Conservation (phyloP, 1,140 invertebrate species). For the Acyrthosiphon pisum region DNA sequence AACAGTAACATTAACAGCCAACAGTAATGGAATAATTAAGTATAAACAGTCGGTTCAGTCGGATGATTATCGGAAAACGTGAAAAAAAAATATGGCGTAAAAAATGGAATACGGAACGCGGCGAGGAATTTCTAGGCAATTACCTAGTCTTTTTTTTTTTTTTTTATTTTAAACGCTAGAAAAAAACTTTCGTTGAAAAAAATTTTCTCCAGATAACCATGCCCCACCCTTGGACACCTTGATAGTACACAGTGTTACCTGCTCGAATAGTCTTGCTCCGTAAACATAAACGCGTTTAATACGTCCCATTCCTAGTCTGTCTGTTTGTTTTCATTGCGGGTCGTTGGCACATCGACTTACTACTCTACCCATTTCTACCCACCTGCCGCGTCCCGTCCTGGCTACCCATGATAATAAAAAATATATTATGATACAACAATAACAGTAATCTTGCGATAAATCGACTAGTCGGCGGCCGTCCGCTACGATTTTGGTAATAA, state of each 20-base stretch:
- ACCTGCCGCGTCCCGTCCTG: not conserved
- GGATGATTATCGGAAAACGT: not conserved
- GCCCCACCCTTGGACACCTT: constrained; percentile 55
- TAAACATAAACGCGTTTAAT: not conserved
- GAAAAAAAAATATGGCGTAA: constrained; percentile 31
- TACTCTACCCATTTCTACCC: not conserved
- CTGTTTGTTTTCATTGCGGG: not conserved
- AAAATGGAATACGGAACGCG: not conserved
- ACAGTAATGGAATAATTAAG: not conserved
- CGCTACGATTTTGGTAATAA: not conserved
- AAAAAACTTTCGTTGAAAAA: constrained; percentile 56
- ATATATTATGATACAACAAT: not conserved
- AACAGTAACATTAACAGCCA: not conserved
- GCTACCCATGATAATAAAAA: not conserved
- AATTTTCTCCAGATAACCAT: constrained; percentile 57
- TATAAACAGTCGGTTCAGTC: not conserved
- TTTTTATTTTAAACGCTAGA: constrained; percentile 50
- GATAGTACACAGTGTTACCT: constrained; percentile 55
- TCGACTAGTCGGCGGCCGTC: not conserved
- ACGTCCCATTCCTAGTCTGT: not conserved
- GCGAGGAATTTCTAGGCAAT: constrained; percentile 36
- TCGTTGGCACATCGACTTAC: not conserved
- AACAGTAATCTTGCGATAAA: not conserved
- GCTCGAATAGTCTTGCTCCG: not conserved
- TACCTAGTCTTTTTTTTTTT: not conserved